Percentiles rank a stretch among this genome's conserved stretches.
These are phyloP conservation scores for Bettongia penicillata DNA, from an alignment of 2,113 vertebrate genomes.

Conservation along the genomic window DNA sequence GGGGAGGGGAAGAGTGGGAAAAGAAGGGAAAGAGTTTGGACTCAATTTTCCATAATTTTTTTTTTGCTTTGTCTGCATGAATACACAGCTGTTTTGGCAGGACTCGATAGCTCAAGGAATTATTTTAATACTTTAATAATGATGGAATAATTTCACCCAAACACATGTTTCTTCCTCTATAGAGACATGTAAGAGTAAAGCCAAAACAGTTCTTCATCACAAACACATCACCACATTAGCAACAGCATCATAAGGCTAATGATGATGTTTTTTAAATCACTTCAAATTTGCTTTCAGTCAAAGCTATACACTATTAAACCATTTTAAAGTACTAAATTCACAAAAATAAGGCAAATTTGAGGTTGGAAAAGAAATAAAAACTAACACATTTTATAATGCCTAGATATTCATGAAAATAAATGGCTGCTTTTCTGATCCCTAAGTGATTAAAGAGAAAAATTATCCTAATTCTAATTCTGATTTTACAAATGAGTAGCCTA, in stretches of 20 bases:
- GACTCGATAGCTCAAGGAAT: conserved; percentile 9
- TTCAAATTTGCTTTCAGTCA: background rate
- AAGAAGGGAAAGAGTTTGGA: background rate
- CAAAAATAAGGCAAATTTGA: background rate
- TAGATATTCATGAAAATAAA: background rate
- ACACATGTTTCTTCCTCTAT: background rate
- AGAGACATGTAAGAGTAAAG: background rate
- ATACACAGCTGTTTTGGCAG: conserved; percentile 2
- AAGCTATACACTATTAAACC: background rate
- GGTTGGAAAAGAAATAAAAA: background rate
- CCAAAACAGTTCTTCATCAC: background rate
- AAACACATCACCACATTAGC: conserved; percentile 10
- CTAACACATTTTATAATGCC: background rate
- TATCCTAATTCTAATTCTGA: background rate
- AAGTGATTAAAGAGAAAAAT: background rate
- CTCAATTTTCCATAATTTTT: background rate
- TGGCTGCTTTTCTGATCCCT: background rate
- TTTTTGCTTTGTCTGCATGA: background rate
- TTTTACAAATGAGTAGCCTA: background rate
- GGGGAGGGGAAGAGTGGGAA: background rate
- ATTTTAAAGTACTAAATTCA: background rate
- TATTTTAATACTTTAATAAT: conserved; percentile 15
- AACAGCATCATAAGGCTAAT: background rate
- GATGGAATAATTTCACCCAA: conserved; percentile 1
- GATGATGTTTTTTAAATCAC: background rate